phyloP scores from a whole-genome alignment of 2,888 invertebrate genomes.

The Cataglyphis rosenhaueri region DNA sequence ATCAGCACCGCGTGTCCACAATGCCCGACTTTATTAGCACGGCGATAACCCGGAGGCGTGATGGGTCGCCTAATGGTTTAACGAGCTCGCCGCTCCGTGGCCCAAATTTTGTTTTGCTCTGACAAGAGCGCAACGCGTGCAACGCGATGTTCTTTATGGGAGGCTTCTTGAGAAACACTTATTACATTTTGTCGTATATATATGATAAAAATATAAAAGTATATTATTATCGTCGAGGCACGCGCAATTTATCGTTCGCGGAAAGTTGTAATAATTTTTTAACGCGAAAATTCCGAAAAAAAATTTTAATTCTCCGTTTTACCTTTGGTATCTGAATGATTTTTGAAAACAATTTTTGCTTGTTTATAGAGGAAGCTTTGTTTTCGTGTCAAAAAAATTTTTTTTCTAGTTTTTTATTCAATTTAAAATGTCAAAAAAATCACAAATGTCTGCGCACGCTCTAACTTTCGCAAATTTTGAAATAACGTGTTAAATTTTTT shows the following conservation, averaged over 20 bases:
- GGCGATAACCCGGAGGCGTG: constrained; percentile 75
- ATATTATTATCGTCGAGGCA: not conserved
- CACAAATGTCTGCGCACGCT: no score
- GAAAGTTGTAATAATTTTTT: constrained; percentile 5
- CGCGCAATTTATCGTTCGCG: constrained; percentile 18
- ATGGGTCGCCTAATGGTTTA: constrained; percentile 70
- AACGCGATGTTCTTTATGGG: constrained; percentile 4
- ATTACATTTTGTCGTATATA: not conserved
- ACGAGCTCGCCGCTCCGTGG: constrained; percentile 57
- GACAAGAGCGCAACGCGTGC: not conserved
- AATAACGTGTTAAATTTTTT: no score
- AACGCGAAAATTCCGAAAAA: not conserved
- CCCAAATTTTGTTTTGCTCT: constrained; percentile 42
- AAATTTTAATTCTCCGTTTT: not conserved
- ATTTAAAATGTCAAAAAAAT: no score
- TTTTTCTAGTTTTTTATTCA: no score
- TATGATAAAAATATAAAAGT: constrained; percentile 22
- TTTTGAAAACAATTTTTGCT: not conserved
- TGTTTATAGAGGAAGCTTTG: no score
- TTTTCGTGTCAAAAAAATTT: no score
- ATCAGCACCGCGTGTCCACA: constrained; percentile 75
- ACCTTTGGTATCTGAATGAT: not conserved
- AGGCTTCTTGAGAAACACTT: not conserved
- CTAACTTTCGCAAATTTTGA: no score
- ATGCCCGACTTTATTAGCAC: constrained; percentile 78